Base-by-base conservation (phyloP, 2,797 vertebrate species). In the Acanthopagrus latus region DNA sequence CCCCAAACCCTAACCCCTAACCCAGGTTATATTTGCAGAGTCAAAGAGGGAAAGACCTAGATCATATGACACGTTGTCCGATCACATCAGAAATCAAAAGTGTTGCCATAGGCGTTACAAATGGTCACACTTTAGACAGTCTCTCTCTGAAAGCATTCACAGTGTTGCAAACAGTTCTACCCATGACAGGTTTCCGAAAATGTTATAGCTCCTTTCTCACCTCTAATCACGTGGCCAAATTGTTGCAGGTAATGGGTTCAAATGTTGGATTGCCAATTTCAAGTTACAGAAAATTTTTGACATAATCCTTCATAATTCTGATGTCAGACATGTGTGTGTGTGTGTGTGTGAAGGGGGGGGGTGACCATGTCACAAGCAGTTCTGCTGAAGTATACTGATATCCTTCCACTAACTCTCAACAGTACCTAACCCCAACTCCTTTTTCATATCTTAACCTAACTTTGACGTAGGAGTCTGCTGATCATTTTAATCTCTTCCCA, bases 401-500 rank as follows among this genome's bases (percentile, higher is more conserved):
- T 11, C 1, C 18, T 70, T 21, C 57, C 38, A 56, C 25, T n/a
- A 18, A 33, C 9, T 25, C n/a, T 64, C 23, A 64, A 25, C 17
- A 29, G 17, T 64, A 41, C 20, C 27, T 38, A 44, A 57, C 38
- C 27, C 63, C 16, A 58, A 29, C 29, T 20, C 56, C 47, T 12
- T 46, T 75, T 14, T 13, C n/a, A 7, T 54, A 29, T n/a, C 20
- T 20, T 58, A 55, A 64, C n/a, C 46, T 25, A 74, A 67, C 55
- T 70, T 8, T 21, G 44, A 76, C 41, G 20, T 4, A 7, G 33
- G 10, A 48, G 18, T 12, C 58, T n/a, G 1, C 48, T 57, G 27
- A 59, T 84, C n/a, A 47, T 52, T 68, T 60, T 71, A 3, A 8
- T 54, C 56, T 62, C 25, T 29, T 27, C 79, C 50, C 50, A 23